Percentiles rank a stretch among this genome's conserved stretches.
Evolutionary conservation across 2,797 vertebrate genomes (phyloP).

Genomic region (Xenopus petersii): DNA sequence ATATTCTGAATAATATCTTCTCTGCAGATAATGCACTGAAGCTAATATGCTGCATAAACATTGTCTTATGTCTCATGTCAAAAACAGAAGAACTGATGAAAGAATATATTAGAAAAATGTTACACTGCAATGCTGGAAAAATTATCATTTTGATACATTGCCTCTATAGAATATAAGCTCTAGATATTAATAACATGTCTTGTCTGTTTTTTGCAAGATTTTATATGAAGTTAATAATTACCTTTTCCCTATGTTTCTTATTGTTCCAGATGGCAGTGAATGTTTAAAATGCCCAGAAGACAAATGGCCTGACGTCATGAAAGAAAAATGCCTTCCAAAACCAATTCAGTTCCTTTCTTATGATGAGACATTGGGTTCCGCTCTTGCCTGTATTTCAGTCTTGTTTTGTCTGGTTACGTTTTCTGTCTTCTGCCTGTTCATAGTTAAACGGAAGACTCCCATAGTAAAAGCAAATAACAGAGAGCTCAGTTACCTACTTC

Average conservation of each 20-base stretch:
- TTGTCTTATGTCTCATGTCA: too few species aligned
- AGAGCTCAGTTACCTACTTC: neutral
- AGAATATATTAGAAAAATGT: too few species aligned
- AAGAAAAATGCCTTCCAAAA: conserved; percentile 35
- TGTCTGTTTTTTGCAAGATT: too few species aligned
- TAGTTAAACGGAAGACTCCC: conserved; percentile 31
- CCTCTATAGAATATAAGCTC: too few species aligned
- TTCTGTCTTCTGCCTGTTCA: conserved; percentile 28
- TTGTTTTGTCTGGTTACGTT: conserved; percentile 27
- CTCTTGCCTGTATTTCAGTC: conserved; percentile 22
- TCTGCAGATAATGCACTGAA: too few species aligned
- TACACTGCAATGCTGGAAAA: too few species aligned
- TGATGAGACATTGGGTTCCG: conserved; percentile 21
- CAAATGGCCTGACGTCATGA: conserved; percentile 25
- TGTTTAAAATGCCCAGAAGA: conserved; percentile 37
- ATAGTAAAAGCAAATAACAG: conserved; percentile 32
- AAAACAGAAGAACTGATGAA: too few species aligned
- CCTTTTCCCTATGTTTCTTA: neutral
- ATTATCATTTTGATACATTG: too few species aligned
- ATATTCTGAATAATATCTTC: too few species aligned
- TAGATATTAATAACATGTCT: too few species aligned
- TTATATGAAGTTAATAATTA: neutral
- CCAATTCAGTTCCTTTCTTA: conserved; percentile 32
- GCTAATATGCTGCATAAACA: too few species aligned
- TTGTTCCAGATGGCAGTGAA: conserved; percentile 20